Base-by-base conservation (phyloP, 2,888 invertebrate species). In the Petrolisthes manimaculis region DNA sequence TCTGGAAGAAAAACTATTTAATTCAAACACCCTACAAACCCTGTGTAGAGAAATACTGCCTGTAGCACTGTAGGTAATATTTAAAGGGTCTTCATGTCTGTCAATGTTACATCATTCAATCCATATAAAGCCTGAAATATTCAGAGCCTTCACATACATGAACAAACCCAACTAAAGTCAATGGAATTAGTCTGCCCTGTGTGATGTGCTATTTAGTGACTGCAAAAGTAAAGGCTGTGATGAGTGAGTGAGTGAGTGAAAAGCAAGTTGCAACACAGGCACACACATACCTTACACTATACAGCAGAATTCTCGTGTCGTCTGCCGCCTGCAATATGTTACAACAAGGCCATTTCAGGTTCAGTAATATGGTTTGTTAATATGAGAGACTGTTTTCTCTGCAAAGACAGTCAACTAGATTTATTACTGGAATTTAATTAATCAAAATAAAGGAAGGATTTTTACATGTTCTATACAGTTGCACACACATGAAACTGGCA, bases 251-350 rank as follows among this genome's bases (percentile, higher is more conserved):
- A n/a, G 71, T 71, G 71, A 71, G 6, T n/a, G 18, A 82, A 24
- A 82, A 51, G 61, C 82, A 67, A 18, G 53, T 14, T 12, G 77
- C 77, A 77, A 77, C 77, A 12, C 83, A 74, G 77, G 80, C 80
- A 84, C 77, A 81, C 14, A 86, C 88, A 51, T 89, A 89, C 89
- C 89, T 89, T 85, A 89, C 89, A 89, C 89, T 89, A 89, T 89
- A 89, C 89, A 78, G 89, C 89, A 55, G 89, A 89, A 78, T 89
- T 89, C 83, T 89, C 89, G 85, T 89, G 89, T 79, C 89, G 89
- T 86, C 86, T 89, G 56, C 86, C 86, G 85, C 89, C 89, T 89
- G 89, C 77, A 89, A 89, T 77, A 85, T 88, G 82, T 84, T 88
- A 88, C 75, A 82, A 88, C 75, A 84, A 84, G 78, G 80, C 75